These are phyloP conservation scores for Anarhynchus alexandrinus DNA, from an alignment of 2,113 vertebrate species.

Conservation along the genomic window DNA sequence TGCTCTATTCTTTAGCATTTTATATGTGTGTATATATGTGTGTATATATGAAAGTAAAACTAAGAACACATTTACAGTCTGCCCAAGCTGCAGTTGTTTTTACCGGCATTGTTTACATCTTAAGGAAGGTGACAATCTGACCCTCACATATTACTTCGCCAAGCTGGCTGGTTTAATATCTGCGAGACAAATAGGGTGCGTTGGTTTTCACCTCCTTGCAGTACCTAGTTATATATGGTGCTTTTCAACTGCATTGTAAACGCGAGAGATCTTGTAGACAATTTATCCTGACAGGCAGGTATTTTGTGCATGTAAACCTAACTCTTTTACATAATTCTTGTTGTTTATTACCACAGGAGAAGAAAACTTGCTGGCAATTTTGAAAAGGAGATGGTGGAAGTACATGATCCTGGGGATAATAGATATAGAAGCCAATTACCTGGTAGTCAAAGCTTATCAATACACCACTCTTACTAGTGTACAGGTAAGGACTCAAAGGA, in stretches of 20 bases:
- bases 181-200: neutral
- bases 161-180: neutral
- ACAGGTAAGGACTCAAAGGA: conserved; percentile 78
- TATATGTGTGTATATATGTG: neutral
- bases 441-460: conserved; percentile 95
- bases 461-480: conserved; percentile 94
- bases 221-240: neutral
- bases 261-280: neutral
- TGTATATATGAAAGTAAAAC: neutral
- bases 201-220: neutral
- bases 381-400: conserved; percentile 96
- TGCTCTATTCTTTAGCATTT: neutral
- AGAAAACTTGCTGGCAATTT: conserved; percentile 92
- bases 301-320: neutral
- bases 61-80: neutral
- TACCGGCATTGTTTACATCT: neutral
- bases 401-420: conserved; percentile 95
- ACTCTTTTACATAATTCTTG: conserved; percentile 16
- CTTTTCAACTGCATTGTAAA: neutral
- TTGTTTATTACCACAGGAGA: conserved; percentile 78
- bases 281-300: neutral
- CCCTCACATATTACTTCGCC: neutral
- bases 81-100: neutral
- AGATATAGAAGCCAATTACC: conserved; percentile 95
- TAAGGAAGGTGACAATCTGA: neutral